Conservation (phyloP, 2,797 vertebrate genomes). For the Sebastes iracundus region DNA sequence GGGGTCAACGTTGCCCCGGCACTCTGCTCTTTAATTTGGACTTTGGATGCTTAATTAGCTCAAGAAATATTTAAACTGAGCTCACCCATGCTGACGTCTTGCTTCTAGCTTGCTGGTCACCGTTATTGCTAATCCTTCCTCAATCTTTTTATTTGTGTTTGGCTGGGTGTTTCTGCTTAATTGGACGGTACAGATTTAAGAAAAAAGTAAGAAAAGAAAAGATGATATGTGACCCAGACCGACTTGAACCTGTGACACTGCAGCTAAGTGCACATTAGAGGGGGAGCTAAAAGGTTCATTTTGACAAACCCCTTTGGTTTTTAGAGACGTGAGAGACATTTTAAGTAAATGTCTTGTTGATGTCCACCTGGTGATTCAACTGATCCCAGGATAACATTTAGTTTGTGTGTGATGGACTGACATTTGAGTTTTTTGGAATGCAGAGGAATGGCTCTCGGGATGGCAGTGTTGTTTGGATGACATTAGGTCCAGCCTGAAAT, state of each 20-base stretch:
- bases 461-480: not conserved
- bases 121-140: conserved; percentile 13
- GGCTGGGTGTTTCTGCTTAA: conserved; percentile 16
- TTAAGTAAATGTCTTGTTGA: not conserved
- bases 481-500: not conserved
- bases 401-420: not conserved
- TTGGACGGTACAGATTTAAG: conserved; percentile 7
- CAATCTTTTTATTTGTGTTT: conserved; percentile 7
- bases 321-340: not conserved
- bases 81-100: not conserved
- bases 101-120: not conserved
- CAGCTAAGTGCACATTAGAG: not conserved
- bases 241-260: not conserved
- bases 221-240: not conserved
- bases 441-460: not conserved
- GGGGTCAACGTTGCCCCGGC: not conserved
- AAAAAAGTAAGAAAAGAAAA: not conserved
- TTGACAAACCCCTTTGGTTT: not conserved
- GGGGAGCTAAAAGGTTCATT: not conserved
- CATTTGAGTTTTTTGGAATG: not conserved
- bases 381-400: not conserved
- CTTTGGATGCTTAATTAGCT: conserved; percentile 40
- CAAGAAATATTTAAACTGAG: conserved; percentile 2
- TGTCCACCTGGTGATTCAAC: too few relatives aligned
- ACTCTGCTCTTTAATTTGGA: conserved; percentile 26